phyloP scores from a whole-genome alignment of 2,113 vertebrate genomes.

The Hypocryptadius cinnamomeus region DNA sequence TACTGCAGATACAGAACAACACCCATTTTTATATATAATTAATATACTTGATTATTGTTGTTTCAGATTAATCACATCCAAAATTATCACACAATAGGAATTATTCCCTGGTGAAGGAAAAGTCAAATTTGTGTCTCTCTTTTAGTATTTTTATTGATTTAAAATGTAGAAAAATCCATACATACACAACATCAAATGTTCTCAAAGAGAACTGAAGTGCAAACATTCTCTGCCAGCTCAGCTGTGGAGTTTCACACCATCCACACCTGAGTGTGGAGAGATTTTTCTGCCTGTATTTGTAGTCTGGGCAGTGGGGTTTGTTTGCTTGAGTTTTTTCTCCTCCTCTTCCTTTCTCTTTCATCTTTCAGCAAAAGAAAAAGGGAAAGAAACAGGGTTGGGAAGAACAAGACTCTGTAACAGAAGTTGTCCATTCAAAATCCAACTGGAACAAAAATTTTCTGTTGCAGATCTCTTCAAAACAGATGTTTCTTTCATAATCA shows the following conservation, averaged over 20 bases:
- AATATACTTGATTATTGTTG: neutral
- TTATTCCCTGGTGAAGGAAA: neutral
- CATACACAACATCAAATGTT: neutral
- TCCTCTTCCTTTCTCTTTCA: neutral
- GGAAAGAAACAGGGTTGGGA: neutral
- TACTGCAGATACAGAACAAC: neutral
- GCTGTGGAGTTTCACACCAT: neutral
- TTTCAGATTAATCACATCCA: neutral
- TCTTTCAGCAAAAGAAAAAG: neutral
- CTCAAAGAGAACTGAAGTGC: neutral
- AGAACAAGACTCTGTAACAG: neutral
- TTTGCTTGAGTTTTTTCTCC: neutral
- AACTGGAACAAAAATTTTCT: conserved; percentile 7
- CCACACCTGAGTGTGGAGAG: neutral
- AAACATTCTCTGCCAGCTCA: neutral
- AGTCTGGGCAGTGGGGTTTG: neutral
- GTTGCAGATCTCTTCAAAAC: conserved; percentile 5
- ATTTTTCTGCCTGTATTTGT: neutral
- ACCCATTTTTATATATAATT: neutral
- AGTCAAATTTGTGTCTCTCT: neutral
- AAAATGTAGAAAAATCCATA: neutral
- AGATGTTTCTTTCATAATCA: conserved; percentile 55
- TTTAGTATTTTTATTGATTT: neutral
- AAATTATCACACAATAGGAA: neutral
- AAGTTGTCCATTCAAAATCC: neutral